Percentiles rank a stretch among this genome's conserved stretches.
phyloP scores from a whole-genome alignment of 2,888 invertebrate species.

The Ptilodon capucinus region DNA sequence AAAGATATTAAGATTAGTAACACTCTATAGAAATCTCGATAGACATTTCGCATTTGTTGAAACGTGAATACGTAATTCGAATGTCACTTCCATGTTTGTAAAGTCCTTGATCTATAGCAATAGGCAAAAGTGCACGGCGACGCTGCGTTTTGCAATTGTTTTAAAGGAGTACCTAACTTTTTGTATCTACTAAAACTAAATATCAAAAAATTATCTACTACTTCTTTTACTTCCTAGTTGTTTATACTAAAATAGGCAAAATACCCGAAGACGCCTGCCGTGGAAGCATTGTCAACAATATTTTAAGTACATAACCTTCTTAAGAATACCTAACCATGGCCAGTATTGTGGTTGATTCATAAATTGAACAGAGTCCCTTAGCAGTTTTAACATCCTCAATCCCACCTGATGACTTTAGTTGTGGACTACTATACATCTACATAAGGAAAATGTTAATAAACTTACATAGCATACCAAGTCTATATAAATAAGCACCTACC shows the following conservation, averaged over 20 bases:
- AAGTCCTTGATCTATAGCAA: slow-evolving; percentile 64
- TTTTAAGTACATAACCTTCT: no score
- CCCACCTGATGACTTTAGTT: background rate
- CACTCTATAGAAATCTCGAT: background rate
- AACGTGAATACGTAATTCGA: slow-evolving; percentile 3
- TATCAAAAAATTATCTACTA: no score
- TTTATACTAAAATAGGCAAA: no score
- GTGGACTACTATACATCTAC: background rate
- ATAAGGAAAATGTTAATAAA: background rate
- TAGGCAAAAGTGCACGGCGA: slow-evolving; percentile 18
- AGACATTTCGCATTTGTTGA: slow-evolving; percentile 1
- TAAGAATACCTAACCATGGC: no score
- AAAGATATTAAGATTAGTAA: background rate
- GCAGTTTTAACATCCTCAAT: background rate
- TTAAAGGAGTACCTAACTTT: background rate
- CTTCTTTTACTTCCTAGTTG: no score
- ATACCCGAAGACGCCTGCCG: no score
- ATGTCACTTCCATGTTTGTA: slow-evolving; percentile 17
- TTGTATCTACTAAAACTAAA: background rate
- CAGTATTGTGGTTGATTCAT: no score
- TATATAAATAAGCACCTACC: no score
- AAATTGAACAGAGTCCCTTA: no score
- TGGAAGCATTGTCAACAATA: no score
- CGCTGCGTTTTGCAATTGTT: slow-evolving; percentile 26
- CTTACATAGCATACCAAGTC: background rate